Evolutionary conservation across 2,888 invertebrate species (phyloP).

Genomic region (Xestia rhomboidea): DNA sequence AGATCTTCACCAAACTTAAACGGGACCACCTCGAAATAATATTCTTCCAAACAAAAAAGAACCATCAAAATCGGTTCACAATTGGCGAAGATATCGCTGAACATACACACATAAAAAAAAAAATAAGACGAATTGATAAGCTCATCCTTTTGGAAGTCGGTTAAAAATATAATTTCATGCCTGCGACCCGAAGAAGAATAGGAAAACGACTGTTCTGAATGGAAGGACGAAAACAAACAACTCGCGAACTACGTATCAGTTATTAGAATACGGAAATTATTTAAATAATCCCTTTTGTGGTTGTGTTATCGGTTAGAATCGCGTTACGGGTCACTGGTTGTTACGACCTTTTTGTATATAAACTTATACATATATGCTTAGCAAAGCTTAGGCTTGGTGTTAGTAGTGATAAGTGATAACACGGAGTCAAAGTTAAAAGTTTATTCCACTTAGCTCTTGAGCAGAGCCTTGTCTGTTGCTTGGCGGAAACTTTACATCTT

Average conservation of each 20-base stretch:
- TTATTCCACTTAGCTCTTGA: constrained; percentile 25
- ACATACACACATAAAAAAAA: too few species aligned
- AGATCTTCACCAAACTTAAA: too few species aligned
- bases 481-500: not conserved
- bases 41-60: too few species aligned
- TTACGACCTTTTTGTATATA: constrained; percentile 1
- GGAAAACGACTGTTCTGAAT: not conserved
- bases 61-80: too few species aligned
- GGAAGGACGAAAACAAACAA: not conserved
- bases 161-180: too few species aligned
- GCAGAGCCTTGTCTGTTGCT: not conserved
- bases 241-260: not conserved
- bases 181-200: not conserved
- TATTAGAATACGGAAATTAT: not conserved
- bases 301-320: constrained; percentile 1
- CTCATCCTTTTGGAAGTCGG: too few species aligned
- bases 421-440: constrained; percentile 25
- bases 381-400: constrained; percentile 8
- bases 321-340: not conserved
- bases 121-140: too few species aligned
- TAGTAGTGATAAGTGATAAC: constrained; percentile 16
- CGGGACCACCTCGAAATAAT: too few species aligned
- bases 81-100: too few species aligned
- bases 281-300: not conserved
- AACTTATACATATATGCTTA: not conserved